Base-by-base conservation (phyloP, 2,113 vertebrate species). In the Suricata suricatta region DNA sequence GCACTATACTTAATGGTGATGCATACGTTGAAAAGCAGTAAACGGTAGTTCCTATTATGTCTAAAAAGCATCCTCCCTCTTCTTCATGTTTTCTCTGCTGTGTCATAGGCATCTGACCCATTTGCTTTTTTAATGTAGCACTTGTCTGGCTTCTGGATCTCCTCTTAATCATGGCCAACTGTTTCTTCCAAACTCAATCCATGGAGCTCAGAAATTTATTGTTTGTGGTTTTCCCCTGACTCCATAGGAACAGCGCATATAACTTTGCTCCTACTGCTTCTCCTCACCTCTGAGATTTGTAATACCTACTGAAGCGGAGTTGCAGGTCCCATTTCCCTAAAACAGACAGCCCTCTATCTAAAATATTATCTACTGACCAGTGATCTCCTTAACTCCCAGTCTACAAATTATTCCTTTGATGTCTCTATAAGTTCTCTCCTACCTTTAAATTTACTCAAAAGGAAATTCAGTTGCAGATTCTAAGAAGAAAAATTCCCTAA, bases 241-340 rank as follows among this genome's bases (percentile, higher is more conserved):
- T 90, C 90, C 16, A 13, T 25, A 33, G 9, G n/a, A 88, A 74
- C 79, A 90, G 64, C 92, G 27, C 57, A 47, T 25, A 82, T 63
- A 93, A 92, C 79, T 96, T 63, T 38, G 17, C 31, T 82, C 31
- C 91, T 54, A 33, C 35, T 93, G 44, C 38, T 93, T 77, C 64
- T 80, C 38, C 38, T 90, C 7, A 15, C 83, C 9, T 84, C 41
- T 85, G 64, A 96, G 57, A 97, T 96, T 95, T 93, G 33, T 76
- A 47, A 63, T 80, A 80, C 74, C 79, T 91, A 33, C 35, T n/a
- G 77, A 76, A 29, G 21, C 25, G 74, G 16, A 12, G n/a, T 16
- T 87, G 21, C 38, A 72, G 38, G 66, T 90, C 77, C 66, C 89
- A 90, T 87, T 97, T 96, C 86, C 83, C 93, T 95, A 96, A 90